A percentile compares a stretch with the other conserved stretches of the same genome.
phyloP scores from a whole-genome alignment of 2,797 vertebrate species.

The Thamnophis elegans region DNA sequence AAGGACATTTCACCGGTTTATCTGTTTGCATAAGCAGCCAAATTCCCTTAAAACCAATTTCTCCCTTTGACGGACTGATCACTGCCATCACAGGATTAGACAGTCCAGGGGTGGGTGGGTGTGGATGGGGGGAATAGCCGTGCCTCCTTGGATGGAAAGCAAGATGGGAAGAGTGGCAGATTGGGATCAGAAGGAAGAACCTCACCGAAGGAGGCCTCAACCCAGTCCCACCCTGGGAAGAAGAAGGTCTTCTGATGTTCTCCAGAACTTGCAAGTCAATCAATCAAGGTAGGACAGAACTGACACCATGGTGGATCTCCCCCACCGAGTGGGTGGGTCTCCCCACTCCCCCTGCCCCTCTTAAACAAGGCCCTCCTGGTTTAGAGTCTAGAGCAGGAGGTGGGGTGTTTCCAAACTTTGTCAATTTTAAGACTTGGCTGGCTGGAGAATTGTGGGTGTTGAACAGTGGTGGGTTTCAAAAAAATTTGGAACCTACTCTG shows the following conservation, averaged over 20 bases:
- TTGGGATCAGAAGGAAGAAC: background rate
- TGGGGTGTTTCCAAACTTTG: background rate
- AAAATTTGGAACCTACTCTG: no score
- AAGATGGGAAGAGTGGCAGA: background rate
- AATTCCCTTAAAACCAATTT: background rate
- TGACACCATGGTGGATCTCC: background rate
- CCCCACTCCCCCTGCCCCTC: background rate
- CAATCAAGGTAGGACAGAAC: background rate
- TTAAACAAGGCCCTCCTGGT: background rate
- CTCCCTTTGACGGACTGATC: fast-evolving
- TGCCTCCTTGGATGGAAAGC: background rate
- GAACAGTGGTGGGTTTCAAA: no score
- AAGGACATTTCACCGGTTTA: background rate
- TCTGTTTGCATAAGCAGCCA: background rate
- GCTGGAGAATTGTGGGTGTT: background rate
- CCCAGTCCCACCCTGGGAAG: background rate
- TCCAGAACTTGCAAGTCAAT: background rate
- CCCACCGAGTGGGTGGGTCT: background rate
- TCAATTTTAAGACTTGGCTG: background rate
- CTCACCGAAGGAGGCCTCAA: background rate
- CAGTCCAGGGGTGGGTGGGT: no score
- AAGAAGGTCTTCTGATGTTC: background rate
- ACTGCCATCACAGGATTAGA: no score
- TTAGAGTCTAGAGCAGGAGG: background rate
- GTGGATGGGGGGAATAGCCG: no score